Percentiles rank a stretch among this genome's conserved stretches.
Evolutionary conservation across 2,797 vertebrate genomes (phyloP).

Genomic region (Peromyscus eremicus): DNA sequence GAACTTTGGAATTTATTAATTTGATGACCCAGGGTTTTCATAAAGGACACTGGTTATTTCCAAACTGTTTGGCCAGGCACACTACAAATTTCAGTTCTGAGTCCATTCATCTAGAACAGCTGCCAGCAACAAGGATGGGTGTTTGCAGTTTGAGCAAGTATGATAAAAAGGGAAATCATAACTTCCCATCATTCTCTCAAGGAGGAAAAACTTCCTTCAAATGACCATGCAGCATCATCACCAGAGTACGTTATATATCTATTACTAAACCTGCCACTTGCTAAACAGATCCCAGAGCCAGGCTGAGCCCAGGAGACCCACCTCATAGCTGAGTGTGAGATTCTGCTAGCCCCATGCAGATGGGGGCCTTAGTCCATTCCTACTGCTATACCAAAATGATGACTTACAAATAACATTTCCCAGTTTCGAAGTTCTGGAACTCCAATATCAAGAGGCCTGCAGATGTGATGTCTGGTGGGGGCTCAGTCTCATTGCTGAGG

Average conservation of each 20-base stretch:
- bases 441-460: neutral
- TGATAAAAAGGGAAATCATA: neutral
- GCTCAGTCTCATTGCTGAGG: neutral
- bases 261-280: neutral
- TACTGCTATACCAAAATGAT: neutral
- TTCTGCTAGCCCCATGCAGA: neutral
- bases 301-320: neutral
- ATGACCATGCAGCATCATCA: neutral
- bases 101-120: neutral
- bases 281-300: neutral
- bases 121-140: neutral
- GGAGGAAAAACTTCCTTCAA: neutral
- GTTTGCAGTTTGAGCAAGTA: neutral
- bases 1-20: neutral
- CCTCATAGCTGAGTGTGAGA: neutral
- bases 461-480: neutral
- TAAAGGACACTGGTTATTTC: neutral
- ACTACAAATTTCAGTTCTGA: neutral
- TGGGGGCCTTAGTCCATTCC: neutral
- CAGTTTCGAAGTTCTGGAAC: neutral
- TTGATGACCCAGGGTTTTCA: neutral
- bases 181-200: neutral
- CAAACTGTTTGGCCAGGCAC: neutral
- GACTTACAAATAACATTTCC: neutral
- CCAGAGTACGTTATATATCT: neutral